Conservation (phyloP, 1,140 invertebrate genomes). For the Sesamia nonagrioides region DNA sequence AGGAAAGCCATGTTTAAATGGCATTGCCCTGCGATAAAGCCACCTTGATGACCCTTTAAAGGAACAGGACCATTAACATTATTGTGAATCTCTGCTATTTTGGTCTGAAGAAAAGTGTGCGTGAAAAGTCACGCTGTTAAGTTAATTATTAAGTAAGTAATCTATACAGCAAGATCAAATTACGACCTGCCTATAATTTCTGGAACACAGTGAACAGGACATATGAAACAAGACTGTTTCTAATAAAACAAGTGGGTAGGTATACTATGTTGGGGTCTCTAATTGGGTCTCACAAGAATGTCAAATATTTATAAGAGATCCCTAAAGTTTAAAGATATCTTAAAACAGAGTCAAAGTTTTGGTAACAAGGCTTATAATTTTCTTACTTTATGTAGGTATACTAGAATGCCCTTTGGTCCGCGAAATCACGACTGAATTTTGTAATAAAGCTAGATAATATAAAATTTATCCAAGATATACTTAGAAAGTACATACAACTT, state of each 20-base stretch:
- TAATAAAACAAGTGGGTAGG: neutral
- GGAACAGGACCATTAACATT: slow-evolving; percentile 1
- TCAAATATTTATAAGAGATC: slow-evolving; percentile 36
- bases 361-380: slow-evolving; percentile 25
- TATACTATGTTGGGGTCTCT: slow-evolving; percentile 10
- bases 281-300: slow-evolving; percentile 33
- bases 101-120: neutral
- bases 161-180: neutral
- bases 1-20: neutral
- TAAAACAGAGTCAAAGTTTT: slow-evolving; percentile 15
- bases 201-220: neutral
- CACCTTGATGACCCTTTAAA: slow-evolving; percentile 20
- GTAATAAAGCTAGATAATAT: neutral
- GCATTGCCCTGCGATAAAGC: slow-evolving; percentile 11
- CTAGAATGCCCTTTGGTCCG: neutral
- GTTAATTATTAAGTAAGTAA: neutral
- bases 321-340: slow-evolving; percentile 34
- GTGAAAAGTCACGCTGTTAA: neutral
- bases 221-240: neutral
- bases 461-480: too few relatives aligned
- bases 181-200: neutral
- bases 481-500: too few relatives aligned
- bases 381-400: neutral
- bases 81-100: neutral
- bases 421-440: neutral